Evolutionary conservation across 2,113 vertebrate genomes (phyloP).

Genomic region (Butastur rufipennis): DNA sequence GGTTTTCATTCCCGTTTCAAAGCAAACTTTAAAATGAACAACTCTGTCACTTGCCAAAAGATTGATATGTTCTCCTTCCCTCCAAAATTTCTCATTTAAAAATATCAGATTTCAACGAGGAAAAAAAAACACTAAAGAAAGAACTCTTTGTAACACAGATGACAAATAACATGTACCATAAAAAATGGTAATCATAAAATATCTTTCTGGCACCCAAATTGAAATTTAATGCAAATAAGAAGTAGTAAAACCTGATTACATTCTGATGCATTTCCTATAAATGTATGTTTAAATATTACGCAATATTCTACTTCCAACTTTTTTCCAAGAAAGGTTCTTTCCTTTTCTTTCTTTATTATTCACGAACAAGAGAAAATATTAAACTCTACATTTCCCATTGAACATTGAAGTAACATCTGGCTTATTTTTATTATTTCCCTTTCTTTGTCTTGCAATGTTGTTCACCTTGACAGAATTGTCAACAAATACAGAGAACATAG

Average conservation of each 20-base stretch:
- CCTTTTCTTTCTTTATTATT: background rate
- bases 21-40: background rate
- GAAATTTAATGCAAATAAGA: constrained; percentile 26
- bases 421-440: background rate
- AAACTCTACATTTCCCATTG: background rate
- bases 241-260: background rate
- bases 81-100: constrained; percentile 26
- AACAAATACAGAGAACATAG: background rate
- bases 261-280: background rate
- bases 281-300: background rate
- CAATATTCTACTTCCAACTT: background rate
- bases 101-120: constrained; percentile 1
- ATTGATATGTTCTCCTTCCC: background rate
- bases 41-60: background rate
- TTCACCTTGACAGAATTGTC: background rate
- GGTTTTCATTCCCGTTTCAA: constrained; percentile 3
- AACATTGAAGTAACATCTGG: background rate
- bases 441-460: background rate
- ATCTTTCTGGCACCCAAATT: background rate
- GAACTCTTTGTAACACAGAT: background rate
- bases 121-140: background rate
- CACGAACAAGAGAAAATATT: background rate
- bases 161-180: constrained; percentile 17
- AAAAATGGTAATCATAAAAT: constrained; percentile 34
- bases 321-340: background rate